phyloP scores from a whole-genome alignment of 2,888 invertebrate genomes.

The Eurytoma adleriae region DNA sequence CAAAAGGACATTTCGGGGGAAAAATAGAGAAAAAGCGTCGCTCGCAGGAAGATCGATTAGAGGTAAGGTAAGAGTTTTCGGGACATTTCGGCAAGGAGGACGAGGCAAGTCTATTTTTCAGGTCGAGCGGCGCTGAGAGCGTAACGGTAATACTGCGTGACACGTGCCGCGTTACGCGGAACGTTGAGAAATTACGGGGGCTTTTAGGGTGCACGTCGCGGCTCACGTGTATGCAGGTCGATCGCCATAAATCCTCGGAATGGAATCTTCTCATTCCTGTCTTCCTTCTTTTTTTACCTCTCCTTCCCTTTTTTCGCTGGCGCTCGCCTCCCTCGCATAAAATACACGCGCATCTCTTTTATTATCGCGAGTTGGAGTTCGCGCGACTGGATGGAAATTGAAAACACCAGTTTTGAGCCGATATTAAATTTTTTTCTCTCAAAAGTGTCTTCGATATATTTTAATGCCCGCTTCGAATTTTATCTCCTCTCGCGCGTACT shows the following conservation, averaged over 20 bases:
- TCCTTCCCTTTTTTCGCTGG: background rate
- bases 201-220: slow-evolving; percentile 52
- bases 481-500: background rate
- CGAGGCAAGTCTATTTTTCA: slow-evolving; percentile 54
- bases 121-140: slow-evolving; percentile 40
- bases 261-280: slow-evolving; percentile 60
- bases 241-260: slow-evolving; percentile 68
- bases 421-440: too few relatives aligned
- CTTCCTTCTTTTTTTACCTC: slow-evolving; percentile 26
- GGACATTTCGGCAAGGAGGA: slow-evolving; percentile 27
- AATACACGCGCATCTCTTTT: too few relatives aligned
- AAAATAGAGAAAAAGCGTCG: slow-evolving; percentile 11
- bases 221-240: slow-evolving; percentile 61
- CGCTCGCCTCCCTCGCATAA: background rate
- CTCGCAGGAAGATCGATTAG: slow-evolving; percentile 37
- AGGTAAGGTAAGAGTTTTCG: slow-evolving; percentile 41
- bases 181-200: slow-evolving; percentile 63
- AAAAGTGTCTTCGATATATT: background rate
- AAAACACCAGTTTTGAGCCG: too few relatives aligned
- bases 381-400: too few relatives aligned
- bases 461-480: background rate
- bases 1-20: background rate
- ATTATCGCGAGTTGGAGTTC: too few relatives aligned
- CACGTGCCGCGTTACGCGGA: slow-evolving; percentile 56
- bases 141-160: slow-evolving; percentile 58